phyloP scores from a whole-genome alignment of 2,888 invertebrate species.

The Ctenicera cuprea region DNA sequence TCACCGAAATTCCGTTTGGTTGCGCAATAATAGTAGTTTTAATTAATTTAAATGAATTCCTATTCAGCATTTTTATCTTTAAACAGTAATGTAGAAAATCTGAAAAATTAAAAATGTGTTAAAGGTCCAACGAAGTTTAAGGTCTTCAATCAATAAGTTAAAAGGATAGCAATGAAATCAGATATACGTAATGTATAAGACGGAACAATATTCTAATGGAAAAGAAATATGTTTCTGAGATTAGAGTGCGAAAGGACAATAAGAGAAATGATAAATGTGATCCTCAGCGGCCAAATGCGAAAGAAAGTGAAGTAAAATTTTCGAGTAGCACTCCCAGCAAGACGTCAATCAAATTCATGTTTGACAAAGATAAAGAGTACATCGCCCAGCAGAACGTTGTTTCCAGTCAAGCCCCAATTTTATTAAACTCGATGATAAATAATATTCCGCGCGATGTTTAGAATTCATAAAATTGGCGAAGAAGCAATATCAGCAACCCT shows the following conservation, averaged over 20 bases:
- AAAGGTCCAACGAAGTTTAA: no score
- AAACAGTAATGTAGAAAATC: no score
- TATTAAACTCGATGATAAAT: conserved; percentile 37
- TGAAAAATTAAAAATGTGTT: no score
- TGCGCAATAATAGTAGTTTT: no score
- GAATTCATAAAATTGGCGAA: conserved; percentile 36
- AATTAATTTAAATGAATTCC: no score
- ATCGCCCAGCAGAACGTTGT: conserved; percentile 10
- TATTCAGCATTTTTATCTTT: no score
- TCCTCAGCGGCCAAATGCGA: conserved; percentile 17
- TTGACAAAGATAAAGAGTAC: conserved; percentile 31
- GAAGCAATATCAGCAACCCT: conserved; percentile 39
- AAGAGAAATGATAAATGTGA: conserved; percentile 40
- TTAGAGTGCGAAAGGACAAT: conserved; percentile 1
- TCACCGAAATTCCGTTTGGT: no score
- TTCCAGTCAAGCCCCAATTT: background rate
- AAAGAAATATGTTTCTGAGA: conserved; percentile 8
- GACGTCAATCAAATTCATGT: conserved; percentile 41
- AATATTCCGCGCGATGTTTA: conserved; percentile 31
- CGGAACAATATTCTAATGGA: conserved; percentile 29
- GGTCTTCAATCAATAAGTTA: no score
- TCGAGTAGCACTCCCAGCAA: conserved; percentile 32
- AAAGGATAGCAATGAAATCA: no score
- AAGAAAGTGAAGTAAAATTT: conserved; percentile 26
- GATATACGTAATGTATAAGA: background rate